Conservation (phyloP, 2,113 vertebrate species). For the Alces alces region DNA sequence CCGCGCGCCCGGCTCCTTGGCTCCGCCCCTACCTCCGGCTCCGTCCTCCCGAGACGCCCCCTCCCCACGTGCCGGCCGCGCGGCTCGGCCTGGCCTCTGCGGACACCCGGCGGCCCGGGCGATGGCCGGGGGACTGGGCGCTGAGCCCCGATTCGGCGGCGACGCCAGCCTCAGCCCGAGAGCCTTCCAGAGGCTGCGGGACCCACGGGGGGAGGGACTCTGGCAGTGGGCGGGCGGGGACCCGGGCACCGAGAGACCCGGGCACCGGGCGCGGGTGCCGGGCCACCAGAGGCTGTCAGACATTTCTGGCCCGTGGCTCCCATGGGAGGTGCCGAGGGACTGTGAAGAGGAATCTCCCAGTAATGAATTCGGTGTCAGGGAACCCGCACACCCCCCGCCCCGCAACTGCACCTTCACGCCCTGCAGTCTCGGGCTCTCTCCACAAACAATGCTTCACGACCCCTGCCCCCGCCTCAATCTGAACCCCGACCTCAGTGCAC, state of each 20-base stretch:
- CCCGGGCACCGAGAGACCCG: constrained; percentile 4
- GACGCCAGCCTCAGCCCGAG: neutral
- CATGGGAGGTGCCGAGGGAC: constrained; percentile 66
- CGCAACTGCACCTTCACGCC: neutral
- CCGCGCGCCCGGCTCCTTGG: constrained; percentile 38
- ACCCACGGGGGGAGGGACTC: constrained; percentile 13
- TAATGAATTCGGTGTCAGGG: constrained; percentile 74
- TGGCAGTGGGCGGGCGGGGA: constrained; percentile 20
- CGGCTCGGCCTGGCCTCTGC: neutral
- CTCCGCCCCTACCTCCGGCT: constrained; percentile 53
- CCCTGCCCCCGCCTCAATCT: neutral
- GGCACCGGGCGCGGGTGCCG: neutral
- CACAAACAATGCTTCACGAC: neutral
- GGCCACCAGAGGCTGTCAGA: constrained; percentile 63
- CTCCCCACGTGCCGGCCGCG: constrained; percentile 48
- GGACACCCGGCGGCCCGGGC: neutral
- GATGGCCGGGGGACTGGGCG: neutral
- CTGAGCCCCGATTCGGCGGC: neutral
- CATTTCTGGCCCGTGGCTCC: constrained; percentile 62
- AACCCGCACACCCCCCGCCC: constrained; percentile 37
- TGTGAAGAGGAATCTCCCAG: constrained; percentile 69
- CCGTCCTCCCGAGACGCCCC: constrained; percentile 16
- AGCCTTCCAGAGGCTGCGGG: constrained; percentile 56
- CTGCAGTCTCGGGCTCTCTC: neutral
- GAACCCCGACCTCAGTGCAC: neutral